phyloP scores from a whole-genome alignment of 1,140 invertebrate species.

The Parapsyche elsis region DNA sequence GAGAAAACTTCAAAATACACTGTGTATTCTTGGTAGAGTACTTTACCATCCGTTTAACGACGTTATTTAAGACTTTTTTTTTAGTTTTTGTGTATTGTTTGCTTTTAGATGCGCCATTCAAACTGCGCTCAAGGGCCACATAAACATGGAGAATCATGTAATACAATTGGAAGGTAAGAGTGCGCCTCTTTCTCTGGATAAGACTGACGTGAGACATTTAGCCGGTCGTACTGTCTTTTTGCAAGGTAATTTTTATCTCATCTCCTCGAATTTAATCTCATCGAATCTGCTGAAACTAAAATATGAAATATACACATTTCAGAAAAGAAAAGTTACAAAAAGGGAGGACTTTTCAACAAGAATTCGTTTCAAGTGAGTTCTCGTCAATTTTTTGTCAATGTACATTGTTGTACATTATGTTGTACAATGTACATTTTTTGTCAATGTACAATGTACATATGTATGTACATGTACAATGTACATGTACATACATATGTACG shows the following conservation, averaged over 20 bases:
- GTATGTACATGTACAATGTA: no score
- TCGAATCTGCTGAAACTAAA: background rate
- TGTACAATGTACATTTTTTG: no score
- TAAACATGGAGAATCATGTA: background rate
- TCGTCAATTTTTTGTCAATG: no score
- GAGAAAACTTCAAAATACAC: no score
- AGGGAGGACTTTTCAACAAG: constrained; percentile 20
- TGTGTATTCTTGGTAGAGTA: no score
- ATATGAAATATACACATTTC: background rate
- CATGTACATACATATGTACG: no score
- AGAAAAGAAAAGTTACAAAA: constrained; percentile 26
- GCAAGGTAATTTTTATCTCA: background rate
- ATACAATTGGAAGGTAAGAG: background rate
- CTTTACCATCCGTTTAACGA: no score
- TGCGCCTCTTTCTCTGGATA: background rate
- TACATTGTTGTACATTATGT: no score
- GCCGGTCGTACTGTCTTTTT: constrained; percentile 2
- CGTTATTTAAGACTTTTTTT: no score
- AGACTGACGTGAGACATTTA: background rate
- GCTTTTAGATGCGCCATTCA: background rate
- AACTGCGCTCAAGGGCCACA: background rate
- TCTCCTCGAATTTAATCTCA: no score
- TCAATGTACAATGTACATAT: no score
- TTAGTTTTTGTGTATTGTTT: no score
- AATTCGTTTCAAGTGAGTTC: constrained; percentile 27